phyloP scores from a whole-genome alignment of 1,140 invertebrate species.

The Drosophila sp. region DNA sequence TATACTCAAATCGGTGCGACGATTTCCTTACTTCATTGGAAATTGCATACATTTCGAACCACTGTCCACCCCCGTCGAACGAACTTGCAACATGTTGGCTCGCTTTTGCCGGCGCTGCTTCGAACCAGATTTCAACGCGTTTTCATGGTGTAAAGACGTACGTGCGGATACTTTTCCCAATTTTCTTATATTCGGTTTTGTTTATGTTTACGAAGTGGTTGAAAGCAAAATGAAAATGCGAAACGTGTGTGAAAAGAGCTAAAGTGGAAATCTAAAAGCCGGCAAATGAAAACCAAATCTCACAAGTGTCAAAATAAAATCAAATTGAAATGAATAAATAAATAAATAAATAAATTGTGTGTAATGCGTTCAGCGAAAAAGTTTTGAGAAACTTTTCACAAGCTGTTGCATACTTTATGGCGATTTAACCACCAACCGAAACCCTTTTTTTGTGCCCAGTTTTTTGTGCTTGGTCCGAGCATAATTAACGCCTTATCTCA shows the following conservation, averaged over 20 bases:
- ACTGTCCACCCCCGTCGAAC: slow-evolving; percentile 12
- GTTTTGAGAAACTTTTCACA: slow-evolving; percentile 15
- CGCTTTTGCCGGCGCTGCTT: background rate
- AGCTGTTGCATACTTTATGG: slow-evolving; percentile 49
- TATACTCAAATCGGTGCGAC: too few species aligned
- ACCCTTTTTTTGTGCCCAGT: background rate
- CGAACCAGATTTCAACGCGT: background rate
- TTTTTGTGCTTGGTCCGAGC: slow-evolving; percentile 1
- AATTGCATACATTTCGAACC: background rate
- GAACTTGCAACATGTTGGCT: slow-evolving; percentile 22
- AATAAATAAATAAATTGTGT: slow-evolving; percentile 18
- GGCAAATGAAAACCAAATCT: slow-evolving; percentile 38
- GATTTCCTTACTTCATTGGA: too few species aligned
- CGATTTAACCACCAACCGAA: slow-evolving; percentile 8
- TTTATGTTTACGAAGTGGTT: slow-evolving; percentile 41
- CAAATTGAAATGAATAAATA: background rate
- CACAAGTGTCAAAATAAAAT: slow-evolving; percentile 28
- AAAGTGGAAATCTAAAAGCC: slow-evolving; percentile 42
- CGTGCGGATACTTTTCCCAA: background rate
- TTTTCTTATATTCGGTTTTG: slow-evolving; percentile 43
- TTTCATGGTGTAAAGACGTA: slow-evolving; percentile 8
- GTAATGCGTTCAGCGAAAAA: background rate
- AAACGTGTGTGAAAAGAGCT: slow-evolving; percentile 33
- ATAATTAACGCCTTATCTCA: slow-evolving; percentile 71
- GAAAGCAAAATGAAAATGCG: slow-evolving; percentile 15